Percentiles rank a stretch among this genome's conserved stretches.
Evolutionary conservation across 1,140 invertebrate species (phyloP).

Genomic region (Palaemon carinicauda): DNA sequence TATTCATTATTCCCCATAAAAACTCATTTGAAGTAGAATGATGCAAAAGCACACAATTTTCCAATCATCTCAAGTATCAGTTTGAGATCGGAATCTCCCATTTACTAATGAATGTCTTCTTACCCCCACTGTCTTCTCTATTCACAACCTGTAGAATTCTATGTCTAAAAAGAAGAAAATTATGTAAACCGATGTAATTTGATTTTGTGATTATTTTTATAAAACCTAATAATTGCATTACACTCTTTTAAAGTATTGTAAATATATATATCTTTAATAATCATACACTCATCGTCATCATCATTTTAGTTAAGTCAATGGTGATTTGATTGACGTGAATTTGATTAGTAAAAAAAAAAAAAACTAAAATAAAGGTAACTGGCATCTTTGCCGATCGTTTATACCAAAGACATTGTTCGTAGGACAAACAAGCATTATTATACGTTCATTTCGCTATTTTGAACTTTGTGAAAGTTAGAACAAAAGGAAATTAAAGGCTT

Average conservation of each 20-base stretch:
- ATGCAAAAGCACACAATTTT: no score
- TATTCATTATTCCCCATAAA: no score
- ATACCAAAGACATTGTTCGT: constrained; percentile 1
- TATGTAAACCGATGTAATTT: neutral
- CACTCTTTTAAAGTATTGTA: neutral
- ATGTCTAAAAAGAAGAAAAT: no score
- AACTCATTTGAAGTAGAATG: no score
- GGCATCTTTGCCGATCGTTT: constrained; percentile 14
- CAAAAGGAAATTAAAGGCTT: neutral
- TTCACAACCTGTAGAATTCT: neutral
- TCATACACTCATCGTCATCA: constrained; percentile 13
- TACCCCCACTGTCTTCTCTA: neutral
- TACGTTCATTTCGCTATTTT: no score
- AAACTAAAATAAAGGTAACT: neutral
- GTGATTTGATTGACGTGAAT: constrained; percentile 12
- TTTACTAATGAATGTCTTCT: neutral
- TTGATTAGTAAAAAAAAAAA: constrained; percentile 20
- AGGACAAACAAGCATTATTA: neutral
- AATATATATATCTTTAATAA: neutral
- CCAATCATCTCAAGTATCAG: no score
- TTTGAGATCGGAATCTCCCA: no score
- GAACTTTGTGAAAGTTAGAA: no score
- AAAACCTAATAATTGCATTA: neutral
- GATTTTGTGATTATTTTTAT: constrained; percentile 28
- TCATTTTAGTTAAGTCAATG: constrained; percentile 3